Evolutionary conservation across 2,797 vertebrate genomes (phyloP), one percentile per base, ranked within the genome.

Genomic region (Miichthys miiuy): DNA sequence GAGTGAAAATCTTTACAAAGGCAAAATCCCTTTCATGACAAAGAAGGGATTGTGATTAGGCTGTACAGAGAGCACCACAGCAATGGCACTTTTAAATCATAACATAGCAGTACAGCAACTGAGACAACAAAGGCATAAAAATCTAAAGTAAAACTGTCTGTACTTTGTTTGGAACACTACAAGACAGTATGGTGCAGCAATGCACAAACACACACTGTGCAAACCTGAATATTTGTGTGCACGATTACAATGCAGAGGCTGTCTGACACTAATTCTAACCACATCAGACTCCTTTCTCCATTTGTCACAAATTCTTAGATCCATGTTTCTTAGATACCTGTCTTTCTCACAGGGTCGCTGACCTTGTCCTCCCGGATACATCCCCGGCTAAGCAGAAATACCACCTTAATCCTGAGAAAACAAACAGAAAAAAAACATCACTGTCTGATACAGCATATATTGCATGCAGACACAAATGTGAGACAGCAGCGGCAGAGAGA

Each of bases 301-400:
- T 71, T 75, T 83, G 83, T 82, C 88, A 83, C 62, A 77, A 74
- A 77, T 68, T 68, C 76, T 86, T 55, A 85, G n/a, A 82, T 67
- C 88, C 82, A 62, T 75, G 72, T 84, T 85, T 88, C 72, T 69
- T 46, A 71, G 72, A 87, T 84, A 70, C 75, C 77, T 74, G 80
- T 82, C 62, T 72, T 77, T 82, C 82, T 81, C 54, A 9, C 76
- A n/a, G 71, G 90, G 85, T 88, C 64, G 8, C 70, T 62, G 79
- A 87, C 83, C 88, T 61, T 87, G 91, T 91, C 85, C 84, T 60
- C 51, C 62, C 74, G 78, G 61, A 90, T 84, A 62, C 56, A 68
- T 87, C 70, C 77, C 65, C 17, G 13, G 64, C 61, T 70, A 62
- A 77, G 80, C 75, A 79, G 77, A 80, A 84, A 82, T 17, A 72